Conservation (phyloP, 1,140 invertebrate species). For the Cydia pomonella region DNA sequence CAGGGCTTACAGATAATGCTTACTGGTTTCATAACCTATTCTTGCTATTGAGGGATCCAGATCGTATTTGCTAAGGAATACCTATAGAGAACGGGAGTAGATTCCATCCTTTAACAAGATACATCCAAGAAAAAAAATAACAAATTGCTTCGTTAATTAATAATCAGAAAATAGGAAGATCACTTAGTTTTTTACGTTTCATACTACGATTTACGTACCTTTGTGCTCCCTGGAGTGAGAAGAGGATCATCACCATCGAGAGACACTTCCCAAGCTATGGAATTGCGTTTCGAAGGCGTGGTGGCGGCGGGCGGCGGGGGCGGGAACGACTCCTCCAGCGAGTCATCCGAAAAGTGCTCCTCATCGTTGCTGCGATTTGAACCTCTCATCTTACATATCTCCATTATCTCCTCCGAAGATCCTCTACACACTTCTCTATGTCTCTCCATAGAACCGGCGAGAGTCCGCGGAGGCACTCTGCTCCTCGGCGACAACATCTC, state of each 20-base stretch:
- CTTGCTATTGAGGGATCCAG: too few species aligned
- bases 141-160: too few species aligned
- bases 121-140: too few species aligned
- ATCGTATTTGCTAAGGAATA: too few species aligned
- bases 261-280: slow-evolving; percentile 91
- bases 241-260: slow-evolving; percentile 85
- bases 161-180: too few species aligned
- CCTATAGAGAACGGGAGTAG: too few species aligned
- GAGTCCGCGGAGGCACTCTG: slow-evolving; percentile 85
- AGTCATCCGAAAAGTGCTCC: slow-evolving; percentile 91
- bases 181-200: neutral
- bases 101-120: too few species aligned
- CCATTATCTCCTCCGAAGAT: slow-evolving; percentile 71
- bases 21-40: too few species aligned
- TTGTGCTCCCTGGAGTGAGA: slow-evolving; percentile 87
- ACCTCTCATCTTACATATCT: slow-evolving; percentile 71
- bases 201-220: slow-evolving; percentile 77
- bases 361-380: slow-evolving; percentile 81
- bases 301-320: slow-evolving; percentile 79
- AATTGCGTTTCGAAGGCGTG: slow-evolving; percentile 86
- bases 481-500: slow-evolving; percentile 78
- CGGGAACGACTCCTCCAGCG: slow-evolving; percentile 87
- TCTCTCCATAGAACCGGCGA: slow-evolving; percentile 86
- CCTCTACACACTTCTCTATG: slow-evolving; percentile 88
- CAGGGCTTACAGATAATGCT: too few species aligned